Conservation (phyloP, 2,113 vertebrate genomes). For the Ciconia boyciana region DNA sequence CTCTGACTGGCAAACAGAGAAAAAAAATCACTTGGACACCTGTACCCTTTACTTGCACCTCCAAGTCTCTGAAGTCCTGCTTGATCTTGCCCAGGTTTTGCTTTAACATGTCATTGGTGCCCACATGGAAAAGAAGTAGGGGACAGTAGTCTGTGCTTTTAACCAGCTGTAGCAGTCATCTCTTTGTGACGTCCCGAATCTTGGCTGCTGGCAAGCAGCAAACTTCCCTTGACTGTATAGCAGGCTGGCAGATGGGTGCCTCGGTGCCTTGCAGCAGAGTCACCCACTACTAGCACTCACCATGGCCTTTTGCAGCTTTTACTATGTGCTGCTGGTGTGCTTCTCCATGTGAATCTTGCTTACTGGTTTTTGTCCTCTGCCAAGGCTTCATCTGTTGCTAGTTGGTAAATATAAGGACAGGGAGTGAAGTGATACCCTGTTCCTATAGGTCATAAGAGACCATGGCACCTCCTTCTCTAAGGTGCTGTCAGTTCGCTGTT, state of each 20-base stretch:
- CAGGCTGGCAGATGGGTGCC: not conserved
- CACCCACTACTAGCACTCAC: not conserved
- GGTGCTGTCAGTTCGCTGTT: not conserved
- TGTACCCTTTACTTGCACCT: too few species aligned
- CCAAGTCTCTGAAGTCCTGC: not conserved
- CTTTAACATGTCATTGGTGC: not conserved
- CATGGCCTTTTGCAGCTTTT: not conserved
- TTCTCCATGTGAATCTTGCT: not conserved
- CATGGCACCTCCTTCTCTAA: not conserved
- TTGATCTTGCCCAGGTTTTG: not conserved
- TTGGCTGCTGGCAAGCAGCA: not conserved
- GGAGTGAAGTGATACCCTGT: not conserved
- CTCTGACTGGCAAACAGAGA: not conserved
- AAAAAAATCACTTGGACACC: not conserved
- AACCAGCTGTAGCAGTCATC: not conserved
- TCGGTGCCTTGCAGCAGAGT: not conserved
- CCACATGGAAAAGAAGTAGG: not conserved
- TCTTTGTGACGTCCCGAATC: not conserved
- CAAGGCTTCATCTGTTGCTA: too few species aligned
- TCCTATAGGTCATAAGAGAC: not conserved
- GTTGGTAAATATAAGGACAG: not conserved
- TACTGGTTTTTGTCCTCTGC: too few species aligned
- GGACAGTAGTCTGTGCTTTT: not conserved
- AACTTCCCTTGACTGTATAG: too few species aligned
- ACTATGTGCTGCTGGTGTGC: not conserved